Evolutionary conservation across 1,140 invertebrate genomes (phyloP).

Genomic region (Pseudobourletiella spinata): DNA sequence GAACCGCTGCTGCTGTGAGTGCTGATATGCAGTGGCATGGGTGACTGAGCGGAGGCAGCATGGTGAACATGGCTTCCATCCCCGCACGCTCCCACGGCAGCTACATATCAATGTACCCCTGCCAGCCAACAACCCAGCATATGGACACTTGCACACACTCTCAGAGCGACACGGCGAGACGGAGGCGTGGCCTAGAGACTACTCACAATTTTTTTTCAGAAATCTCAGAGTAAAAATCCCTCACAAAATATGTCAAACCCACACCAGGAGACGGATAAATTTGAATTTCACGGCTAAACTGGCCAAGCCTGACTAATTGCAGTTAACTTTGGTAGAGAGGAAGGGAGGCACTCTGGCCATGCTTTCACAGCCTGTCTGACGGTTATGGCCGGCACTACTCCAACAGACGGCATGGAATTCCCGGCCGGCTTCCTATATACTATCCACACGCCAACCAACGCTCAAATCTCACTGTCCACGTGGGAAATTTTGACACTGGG

Average conservation of each 20-base stretch:
- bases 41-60: neutral
- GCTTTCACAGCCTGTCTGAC: no score
- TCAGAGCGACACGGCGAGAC: neutral
- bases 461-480: neutral
- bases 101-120: no score
- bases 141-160: neutral
- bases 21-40: neutral
- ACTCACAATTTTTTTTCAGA: neutral
- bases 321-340: no score
- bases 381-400: no score
- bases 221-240: neutral
- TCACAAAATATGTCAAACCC: neutral
- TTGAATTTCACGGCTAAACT: neutral
- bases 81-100: neutral
- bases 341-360: no score
- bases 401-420: no score
- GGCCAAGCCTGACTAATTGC: neutral
- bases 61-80: neutral
- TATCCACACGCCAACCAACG: neutral
- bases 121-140: neutral
- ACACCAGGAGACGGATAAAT: neutral
- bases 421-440: neutral
- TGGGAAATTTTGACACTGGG: neutral
- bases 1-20: neutral
- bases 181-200: neutral